Evolutionary conservation across 2,797 vertebrate species (phyloP).

Genomic region (Melanotaenia pygmaea): DNA sequence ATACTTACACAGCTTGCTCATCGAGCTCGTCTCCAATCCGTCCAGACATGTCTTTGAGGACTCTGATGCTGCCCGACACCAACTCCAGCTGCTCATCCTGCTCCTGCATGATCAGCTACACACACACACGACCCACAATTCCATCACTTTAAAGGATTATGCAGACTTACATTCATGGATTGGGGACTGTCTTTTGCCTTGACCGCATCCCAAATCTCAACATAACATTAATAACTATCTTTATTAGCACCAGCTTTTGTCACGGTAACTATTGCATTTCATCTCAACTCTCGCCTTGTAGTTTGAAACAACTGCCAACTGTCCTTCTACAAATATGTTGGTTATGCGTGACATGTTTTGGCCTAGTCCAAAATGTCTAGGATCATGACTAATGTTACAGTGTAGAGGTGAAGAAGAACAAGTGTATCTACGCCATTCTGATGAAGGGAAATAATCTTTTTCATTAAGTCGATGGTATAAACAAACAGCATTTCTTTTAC

Average conservation of each 20-base stretch:
- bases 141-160: neutral
- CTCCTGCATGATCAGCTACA: constrained; percentile 86
- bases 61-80: constrained; percentile 87
- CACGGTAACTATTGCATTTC: too few species aligned
- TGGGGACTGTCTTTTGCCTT: neutral
- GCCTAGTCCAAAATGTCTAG: too few species aligned
- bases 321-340: too few species aligned
- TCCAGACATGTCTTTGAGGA: constrained; percentile 88
- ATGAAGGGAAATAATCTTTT: neutral
- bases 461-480: neutral
- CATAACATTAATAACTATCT: too few species aligned
- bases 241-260: too few species aligned
- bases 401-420: neutral
- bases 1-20: constrained; percentile 86
- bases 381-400: too few species aligned
- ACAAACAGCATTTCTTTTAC: neutral
- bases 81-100: constrained; percentile 89
- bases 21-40: constrained; percentile 87
- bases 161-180: neutral
- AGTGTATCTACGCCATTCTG: neutral
- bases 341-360: too few species aligned
- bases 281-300: too few species aligned
- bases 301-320: too few species aligned
- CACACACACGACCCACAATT: constrained; percentile 8
- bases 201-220: too few species aligned